Conservation (phyloP, 2,888 invertebrate species). For the Phyllotreta striolata region DNA sequence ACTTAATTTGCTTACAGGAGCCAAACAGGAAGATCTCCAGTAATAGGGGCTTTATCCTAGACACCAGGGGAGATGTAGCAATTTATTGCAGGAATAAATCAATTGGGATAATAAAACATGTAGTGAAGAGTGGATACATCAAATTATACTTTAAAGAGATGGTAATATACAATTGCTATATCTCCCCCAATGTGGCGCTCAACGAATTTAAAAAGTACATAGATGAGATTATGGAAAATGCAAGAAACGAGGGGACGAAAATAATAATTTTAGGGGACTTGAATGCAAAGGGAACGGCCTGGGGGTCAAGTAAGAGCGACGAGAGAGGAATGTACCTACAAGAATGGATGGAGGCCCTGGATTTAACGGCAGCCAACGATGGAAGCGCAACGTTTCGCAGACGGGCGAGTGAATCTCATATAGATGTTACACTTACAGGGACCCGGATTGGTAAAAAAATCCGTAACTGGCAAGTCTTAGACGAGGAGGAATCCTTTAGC, state of each 20-base stretch:
- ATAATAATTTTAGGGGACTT: slow-evolving; percentile 4
- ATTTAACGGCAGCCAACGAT: neutral
- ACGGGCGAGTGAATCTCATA: too few relatives aligned
- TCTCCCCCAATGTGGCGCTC: slow-evolving; percentile 9
- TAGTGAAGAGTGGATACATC: too few relatives aligned
- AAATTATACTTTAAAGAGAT: too few relatives aligned
- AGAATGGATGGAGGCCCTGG: neutral
- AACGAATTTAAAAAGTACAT: neutral
- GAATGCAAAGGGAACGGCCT: neutral
- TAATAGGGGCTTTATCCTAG: too few relatives aligned
- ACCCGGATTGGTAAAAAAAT: too few relatives aligned
- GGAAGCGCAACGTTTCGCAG: neutral
- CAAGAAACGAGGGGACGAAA: neutral
- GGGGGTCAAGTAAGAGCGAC: neutral
- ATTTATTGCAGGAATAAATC: too few relatives aligned
- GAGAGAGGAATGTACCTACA: neutral
- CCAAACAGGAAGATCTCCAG: too few relatives aligned
- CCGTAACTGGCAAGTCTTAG: neutral
- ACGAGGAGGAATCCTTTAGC: neutral
- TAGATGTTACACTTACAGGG: too few relatives aligned
- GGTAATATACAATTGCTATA: slow-evolving; percentile 23
- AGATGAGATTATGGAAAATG: neutral
- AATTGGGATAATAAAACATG: too few relatives aligned
- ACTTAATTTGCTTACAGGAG: too few relatives aligned
- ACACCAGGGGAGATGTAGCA: too few relatives aligned